Evolutionary conservation across 1,140 invertebrate species (phyloP).

Genomic region (Tetraneura akinire): DNA sequence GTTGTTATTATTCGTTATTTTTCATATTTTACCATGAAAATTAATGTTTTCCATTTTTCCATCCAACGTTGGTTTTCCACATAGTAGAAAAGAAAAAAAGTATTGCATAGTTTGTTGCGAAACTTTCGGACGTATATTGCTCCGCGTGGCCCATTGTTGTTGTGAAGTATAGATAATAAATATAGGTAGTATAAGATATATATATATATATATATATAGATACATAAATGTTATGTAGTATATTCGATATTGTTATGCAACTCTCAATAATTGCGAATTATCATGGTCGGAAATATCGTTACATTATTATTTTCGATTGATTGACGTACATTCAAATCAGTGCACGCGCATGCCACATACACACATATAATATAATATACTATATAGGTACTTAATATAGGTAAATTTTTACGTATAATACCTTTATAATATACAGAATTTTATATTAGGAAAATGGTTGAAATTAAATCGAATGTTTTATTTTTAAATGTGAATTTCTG

Average conservation of each 20-base stretch:
- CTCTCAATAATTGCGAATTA: background rate
- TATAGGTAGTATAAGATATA: background rate
- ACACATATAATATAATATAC: no score
- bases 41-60: slow-evolving; percentile 22
- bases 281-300: slow-evolving; percentile 27
- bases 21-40: background rate
- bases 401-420: no score
- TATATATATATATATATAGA: background rate
- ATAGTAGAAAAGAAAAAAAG: background rate
- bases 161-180: background rate
- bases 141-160: background rate
- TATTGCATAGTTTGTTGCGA: background rate
- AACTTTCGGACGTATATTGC: slow-evolving; percentile 18
- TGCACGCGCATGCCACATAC: background rate
- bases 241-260: background rate
- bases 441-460: no score
- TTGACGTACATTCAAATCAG: background rate
- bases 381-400: background rate
- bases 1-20: background rate
- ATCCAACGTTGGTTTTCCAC: background rate
- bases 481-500: no score
- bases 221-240: no score
- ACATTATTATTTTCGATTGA: slow-evolving; percentile 33
- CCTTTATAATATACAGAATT: no score
- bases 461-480: no score